Evolutionary conservation across 2,797 vertebrate genomes (phyloP).

Genomic region (Lacerta agilis): DNA sequence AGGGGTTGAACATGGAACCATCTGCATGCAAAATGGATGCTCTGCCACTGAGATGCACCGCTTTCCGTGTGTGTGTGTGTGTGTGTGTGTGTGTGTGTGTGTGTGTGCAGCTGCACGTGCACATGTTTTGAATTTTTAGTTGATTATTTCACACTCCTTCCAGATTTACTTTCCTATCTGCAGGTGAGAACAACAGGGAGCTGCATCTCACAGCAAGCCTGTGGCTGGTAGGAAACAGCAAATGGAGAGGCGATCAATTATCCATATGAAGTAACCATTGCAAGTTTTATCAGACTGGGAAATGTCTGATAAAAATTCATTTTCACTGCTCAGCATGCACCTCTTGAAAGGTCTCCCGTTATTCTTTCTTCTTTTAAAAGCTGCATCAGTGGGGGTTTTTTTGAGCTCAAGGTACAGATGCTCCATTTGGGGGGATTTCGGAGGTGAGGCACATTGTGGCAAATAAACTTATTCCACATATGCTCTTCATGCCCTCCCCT

Average conservation of each 20-base stretch:
- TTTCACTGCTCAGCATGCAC: slow-evolving; percentile 4
- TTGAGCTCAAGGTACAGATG: background rate
- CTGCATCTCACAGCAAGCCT: background rate
- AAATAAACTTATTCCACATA: background rate
- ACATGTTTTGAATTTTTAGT: background rate
- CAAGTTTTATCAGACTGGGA: background rate
- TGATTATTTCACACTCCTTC: background rate
- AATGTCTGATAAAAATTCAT: slow-evolving; percentile 7
- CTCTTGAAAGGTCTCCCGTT: background rate
- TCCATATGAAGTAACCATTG: background rate
- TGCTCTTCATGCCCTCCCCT: background rate
- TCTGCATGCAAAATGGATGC: too few species aligned
- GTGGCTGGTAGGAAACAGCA: background rate
- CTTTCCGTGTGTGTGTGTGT: too few species aligned
- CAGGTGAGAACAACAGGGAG: background rate
- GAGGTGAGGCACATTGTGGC: background rate
- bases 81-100: too few species aligned
- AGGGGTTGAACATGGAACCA: too few species aligned
- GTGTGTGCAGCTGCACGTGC: background rate
- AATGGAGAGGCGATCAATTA: background rate
- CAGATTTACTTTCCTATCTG: background rate
- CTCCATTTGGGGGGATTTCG: background rate
- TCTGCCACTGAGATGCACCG: too few species aligned
- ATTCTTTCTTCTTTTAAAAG: background rate
- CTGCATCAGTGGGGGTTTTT: background rate